Percentiles rank a stretch among this genome's conserved stretches.
Conservation (phyloP, 1,140 invertebrate genomes). For the Pogonus chalceus region DNA sequence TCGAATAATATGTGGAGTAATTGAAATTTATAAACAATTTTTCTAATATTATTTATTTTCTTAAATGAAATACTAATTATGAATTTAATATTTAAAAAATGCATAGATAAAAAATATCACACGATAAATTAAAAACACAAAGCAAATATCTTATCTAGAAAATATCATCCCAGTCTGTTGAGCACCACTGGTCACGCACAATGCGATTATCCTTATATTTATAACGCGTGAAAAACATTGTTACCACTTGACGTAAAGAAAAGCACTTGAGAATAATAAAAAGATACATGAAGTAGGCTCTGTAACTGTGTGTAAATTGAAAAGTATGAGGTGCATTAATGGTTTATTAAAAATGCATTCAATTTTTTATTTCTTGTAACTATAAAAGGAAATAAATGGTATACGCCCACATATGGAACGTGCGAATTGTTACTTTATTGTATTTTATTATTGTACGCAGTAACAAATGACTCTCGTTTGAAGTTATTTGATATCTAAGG, state of each 20-base stretch:
- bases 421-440: not conserved
- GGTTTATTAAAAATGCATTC: too few relatives aligned
- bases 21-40: too few relatives aligned
- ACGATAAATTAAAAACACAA: not conserved
- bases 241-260: not conserved
- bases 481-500: not conserved
- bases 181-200: not conserved
- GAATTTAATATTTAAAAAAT: too few relatives aligned
- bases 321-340: too few relatives aligned
- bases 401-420: not conserved
- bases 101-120: not conserved
- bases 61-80: too few relatives aligned
- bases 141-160: too few relatives aligned
- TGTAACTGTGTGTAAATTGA: not conserved
- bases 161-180: not conserved
- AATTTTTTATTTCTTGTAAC: not conserved
- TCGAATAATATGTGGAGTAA: too few relatives aligned
- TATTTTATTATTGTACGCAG: not conserved
- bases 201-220: conserved; percentile 4
- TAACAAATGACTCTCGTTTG: not conserved
- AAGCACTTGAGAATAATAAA: not conserved
- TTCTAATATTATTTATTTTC: too few relatives aligned
- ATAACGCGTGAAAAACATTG: not conserved
- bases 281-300: not conserved
- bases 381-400: not conserved